These are phyloP conservation scores for Pipistrellus pipistrellus DNA, from an alignment of 2,797 vertebrate genomes.

Conservation along the genomic window DNA sequence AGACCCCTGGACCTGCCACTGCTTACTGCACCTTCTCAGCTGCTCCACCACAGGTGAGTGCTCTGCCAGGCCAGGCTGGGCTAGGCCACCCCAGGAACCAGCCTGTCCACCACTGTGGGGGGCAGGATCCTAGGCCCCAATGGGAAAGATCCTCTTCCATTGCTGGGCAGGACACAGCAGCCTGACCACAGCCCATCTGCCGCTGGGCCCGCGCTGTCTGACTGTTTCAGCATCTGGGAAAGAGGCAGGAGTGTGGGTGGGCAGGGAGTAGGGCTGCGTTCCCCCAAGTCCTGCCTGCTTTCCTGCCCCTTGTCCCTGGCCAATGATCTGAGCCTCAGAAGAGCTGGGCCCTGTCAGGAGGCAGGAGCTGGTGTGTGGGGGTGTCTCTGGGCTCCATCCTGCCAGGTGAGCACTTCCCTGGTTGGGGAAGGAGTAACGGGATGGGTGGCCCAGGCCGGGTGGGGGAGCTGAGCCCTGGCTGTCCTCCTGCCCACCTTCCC, in stretches of 20 bases:
- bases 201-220: neutral
- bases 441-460: neutral
- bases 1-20: neutral
- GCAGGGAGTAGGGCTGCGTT: accelerated
- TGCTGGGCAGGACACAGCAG: too few relatives aligned
- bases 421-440: neutral
- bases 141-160: too few relatives aligned
- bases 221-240: too few relatives aligned
- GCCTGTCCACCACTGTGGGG: too few relatives aligned
- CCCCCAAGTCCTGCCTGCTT: too few relatives aligned
- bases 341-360: neutral
- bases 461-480: neutral
- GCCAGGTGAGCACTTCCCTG: neutral
- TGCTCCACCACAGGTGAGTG: neutral
- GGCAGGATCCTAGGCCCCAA: neutral
- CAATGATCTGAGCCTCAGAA: neutral
- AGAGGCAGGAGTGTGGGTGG: neutral
- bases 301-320: neutral
- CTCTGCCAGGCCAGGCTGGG: accelerated
- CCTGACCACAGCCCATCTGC: too few relatives aligned
- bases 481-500: neutral
- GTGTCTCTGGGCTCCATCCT: neutral
- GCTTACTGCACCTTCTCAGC: neutral
- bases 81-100: neutral
- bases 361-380: neutral